These are phyloP conservation scores for Echinometra lucunter DNA, from an alignment of 53 echinoderm and acorn worm genomes.

Conservation along the genomic window DNA sequence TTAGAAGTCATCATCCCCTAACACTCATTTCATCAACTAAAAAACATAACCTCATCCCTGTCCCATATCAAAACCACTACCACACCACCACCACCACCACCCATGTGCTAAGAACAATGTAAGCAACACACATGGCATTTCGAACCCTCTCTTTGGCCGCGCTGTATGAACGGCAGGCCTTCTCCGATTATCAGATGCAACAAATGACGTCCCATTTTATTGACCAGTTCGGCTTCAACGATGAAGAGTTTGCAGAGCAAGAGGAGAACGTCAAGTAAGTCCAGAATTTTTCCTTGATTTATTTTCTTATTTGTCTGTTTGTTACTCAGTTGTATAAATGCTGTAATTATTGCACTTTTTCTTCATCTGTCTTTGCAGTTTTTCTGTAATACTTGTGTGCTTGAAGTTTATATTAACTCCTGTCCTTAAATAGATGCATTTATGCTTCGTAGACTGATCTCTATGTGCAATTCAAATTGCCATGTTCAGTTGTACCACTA, in stretches of 20 bases:
- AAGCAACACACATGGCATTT: constrained; percentile 68
- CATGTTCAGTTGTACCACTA: too few relatives aligned
- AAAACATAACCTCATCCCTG: background rate
- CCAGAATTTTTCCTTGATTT: constrained; percentile 20
- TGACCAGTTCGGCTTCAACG: constrained; percentile 99
- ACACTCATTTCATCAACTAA: constrained; percentile 43
- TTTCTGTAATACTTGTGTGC: background rate
- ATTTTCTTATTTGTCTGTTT: constrained; percentile 34
- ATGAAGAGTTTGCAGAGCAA: constrained; percentile 99
- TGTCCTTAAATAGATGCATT: background rate
- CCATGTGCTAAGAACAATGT: constrained; percentile 61
- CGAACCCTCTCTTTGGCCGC: constrained; percentile 83
- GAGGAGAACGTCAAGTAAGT: constrained; percentile 99
- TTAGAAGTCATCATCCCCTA: background rate
- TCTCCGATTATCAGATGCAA: constrained; percentile 99
- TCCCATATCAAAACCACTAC: background rate
- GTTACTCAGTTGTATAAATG: background rate
- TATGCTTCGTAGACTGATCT: too few relatives aligned
- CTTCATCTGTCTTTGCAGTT: background rate
- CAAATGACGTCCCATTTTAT: constrained; percentile 99
- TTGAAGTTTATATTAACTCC: constrained; percentile 10
- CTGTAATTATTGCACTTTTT: constrained; percentile 2
- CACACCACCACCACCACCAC: constrained; percentile 13
- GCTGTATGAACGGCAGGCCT: constrained; percentile 90
- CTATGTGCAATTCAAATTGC: too few relatives aligned